Base-by-base conservation (phyloP, 2,113 vertebrate genomes). In the Eonycteris spelaea region DNA sequence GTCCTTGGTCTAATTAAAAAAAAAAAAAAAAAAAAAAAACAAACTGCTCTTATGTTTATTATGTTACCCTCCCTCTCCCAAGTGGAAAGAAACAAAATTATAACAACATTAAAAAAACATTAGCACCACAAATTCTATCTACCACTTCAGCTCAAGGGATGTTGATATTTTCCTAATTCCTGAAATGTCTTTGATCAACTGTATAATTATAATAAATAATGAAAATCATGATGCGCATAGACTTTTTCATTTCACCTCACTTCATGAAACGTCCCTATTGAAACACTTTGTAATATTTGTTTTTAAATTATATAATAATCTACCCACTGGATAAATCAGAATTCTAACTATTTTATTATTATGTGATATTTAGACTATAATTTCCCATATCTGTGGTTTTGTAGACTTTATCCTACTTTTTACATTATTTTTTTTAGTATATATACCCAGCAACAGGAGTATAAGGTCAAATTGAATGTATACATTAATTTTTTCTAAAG, bases 401-500 rank as follows among this genome's bases (percentile, higher is more conserved):
- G 16, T 74, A 78, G 2, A 11, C 35, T 51, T 89, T 70, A 68
- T 78, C 24, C 40, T 53, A 77, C 12, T 18, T 51, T 40, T 65
- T 16, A 83, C 77, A 26, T 65, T 45, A 80, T 82, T 78, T 92
- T 92, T 92, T 68, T 82, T 40, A 91, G 53, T 30, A 45, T 33
- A 90, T 7, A 38, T 5, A 86, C 4, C 15, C 10, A 93, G 63
- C 13, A 78, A 77, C 7, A 51, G 15, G 8, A 63, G 14, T 78
- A 57, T n/a, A 10, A 65, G 3, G 38, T 15, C 68, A 67, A 88
- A 43, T 0, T 38, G 4, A 51, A 75, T 67, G 6, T 2, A 65
- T 40, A 2, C 59, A 84, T 48, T 71, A 78, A 53, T 10, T 59
- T 21, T 55, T 77, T 95, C 33, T 4, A 71, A 75, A 73, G 71